Base-by-base conservation (phyloP, 2,113 vertebrate species). In the Ploceus nigricollis region DNA sequence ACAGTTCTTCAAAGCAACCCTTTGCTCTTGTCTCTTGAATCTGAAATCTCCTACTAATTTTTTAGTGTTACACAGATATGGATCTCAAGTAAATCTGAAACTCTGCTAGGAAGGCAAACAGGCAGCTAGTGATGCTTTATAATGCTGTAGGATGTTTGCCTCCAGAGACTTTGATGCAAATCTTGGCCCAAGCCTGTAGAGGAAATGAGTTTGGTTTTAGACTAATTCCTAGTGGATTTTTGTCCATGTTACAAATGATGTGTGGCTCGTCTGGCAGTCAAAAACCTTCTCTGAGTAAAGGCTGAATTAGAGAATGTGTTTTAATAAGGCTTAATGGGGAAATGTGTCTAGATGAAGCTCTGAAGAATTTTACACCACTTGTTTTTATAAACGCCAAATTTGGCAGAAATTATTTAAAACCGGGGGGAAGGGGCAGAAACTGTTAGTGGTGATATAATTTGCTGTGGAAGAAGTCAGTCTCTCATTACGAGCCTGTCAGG, bases 191-290 rank as follows among this genome's bases (percentile, higher is more conserved):
- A 64, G 56, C n/a, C 65, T 58, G n/a, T 64, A 45, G 35, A 96
- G 82, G 90, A 96, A 96, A 93, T 94, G 56, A 91, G 60, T 93
- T 93, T 89, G 79, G 60, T 82, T 95, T 93, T 89, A 78, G 48
- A 71, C 39, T 93, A 86, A 81, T 93, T 94, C 82, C 25, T 88
- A 25, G 87, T 88, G 85, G 79, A 81, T 94, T 92, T 92, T 94
- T 89, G 87, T 94, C 37, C 31, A 27, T 1, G 1, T 71, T 88
- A 64, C 64, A 83, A 66, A 64, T 87, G 58, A 61, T 50, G 47
- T 92, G 58, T 78, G 90, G 68, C 85, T 96, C 56, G 8, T 92
- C 80, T 90, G 85, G 71, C 66, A 88, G 78, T 79, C 10, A 2
- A 19, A 77, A 90, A 51, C 64, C 44, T 86, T 86, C 33, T 42